A percentile compares a stretch with the other conserved stretches of the same genome.
Conservation (phyloP, 64 coral and sea anemone species). For the Pocillopora verrucosa region DNA sequence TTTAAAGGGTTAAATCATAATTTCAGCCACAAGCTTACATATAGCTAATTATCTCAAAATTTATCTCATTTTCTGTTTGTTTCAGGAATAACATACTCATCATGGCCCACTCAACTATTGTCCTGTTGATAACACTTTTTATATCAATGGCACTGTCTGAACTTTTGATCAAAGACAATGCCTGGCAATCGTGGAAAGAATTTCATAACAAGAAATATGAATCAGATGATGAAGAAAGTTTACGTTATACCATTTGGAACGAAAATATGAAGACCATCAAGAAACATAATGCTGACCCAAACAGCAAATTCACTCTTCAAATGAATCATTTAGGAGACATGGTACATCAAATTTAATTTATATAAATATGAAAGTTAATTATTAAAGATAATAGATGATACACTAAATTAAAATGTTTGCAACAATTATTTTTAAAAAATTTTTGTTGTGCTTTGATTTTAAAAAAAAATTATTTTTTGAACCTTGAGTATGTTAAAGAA, state of each 20-base stretch:
- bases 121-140: neutral
- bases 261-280: conserved; percentile 66
- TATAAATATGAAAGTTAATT: neutral
- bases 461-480: too few species aligned
- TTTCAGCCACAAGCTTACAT: too few species aligned
- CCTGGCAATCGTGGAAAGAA: conserved; percentile 63
- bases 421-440: too few species aligned
- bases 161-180: conserved; percentile 47
- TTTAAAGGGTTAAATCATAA: too few species aligned
- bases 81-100: neutral
- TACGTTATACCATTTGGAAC: conserved; percentile 70
- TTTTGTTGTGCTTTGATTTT: too few species aligned
- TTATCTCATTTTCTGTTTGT: neutral
- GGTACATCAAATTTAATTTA: conserved; percentile 33
- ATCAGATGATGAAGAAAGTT: conserved; percentile 59
- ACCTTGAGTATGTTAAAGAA: too few species aligned
- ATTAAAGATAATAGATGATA: too few species aligned
- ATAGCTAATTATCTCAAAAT: neutral
- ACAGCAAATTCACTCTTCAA: conserved; percentile 38
- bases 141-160: conserved; percentile 15
- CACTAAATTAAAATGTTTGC: too few species aligned
- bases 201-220: conserved; percentile 52
- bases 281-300: conserved; percentile 49
- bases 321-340: conserved; percentile 96
- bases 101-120: neutral